Base-by-base conservation (phyloP, 2,888 invertebrate genomes). In the Rhaphigaster nebulosa region DNA sequence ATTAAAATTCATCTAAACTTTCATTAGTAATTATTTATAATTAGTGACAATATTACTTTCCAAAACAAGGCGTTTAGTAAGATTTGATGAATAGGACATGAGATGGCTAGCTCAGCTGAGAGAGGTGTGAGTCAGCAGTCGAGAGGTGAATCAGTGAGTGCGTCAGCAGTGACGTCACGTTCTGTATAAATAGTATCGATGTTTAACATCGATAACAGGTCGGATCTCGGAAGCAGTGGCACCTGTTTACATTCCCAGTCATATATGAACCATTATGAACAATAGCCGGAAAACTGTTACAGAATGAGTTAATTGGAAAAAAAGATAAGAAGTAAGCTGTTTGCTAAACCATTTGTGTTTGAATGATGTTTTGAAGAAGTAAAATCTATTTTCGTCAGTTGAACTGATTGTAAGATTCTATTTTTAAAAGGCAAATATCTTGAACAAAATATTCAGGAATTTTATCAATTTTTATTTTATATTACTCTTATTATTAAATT, bases 101-200 rank as follows among this genome's bases (percentile, higher is more conserved):
- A 70, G 70, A 70, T 3, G 34, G 29, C 70, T 12, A 29, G 23
- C 56, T 6, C 23, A 60, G 60, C n/a, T 10, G 15, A 12, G 65
- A 15, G 18, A 65, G 29, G 5, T 65, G 15, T 76, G 70, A 76
- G 29, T 76, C 70, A 76, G 70, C 38, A 1, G 70, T 8, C 0
- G 70, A 70, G 70, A 8, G 2, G 38, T 76, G 70, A 76, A 76
- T 76, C 70, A 76, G n/a, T 38, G 34, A 76, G 70, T 38, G 70
- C 38, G 70, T 76, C 70, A 76, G 2, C 38, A 20, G 38, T 76
- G 70, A 76, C 70, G 70, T 76, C 70, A 76, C 34, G 20, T 6
- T 8, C 8, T 20, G 70, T 76, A 76, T 38, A 76, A 76, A 76
- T 38, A 76, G 38, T 76, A 76, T 76, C 70, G 70, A 76, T 76